These are phyloP conservation scores for Sitophilus oryzae DNA, from an alignment of 1,140 invertebrate species.

Conservation along the genomic window DNA sequence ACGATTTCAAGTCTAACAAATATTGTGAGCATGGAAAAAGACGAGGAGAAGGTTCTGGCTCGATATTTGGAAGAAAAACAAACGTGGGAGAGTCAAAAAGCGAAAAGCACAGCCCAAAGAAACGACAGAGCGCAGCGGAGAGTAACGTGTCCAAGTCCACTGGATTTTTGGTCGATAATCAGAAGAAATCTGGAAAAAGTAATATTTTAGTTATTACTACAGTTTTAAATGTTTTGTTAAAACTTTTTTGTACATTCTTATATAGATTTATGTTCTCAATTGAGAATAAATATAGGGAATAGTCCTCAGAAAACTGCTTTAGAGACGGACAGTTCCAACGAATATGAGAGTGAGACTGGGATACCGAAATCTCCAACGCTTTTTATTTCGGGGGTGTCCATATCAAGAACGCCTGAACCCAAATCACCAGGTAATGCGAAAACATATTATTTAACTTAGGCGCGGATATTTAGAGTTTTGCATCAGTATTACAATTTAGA, in stretches of 20 bases:
- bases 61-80: constrained; percentile 16
- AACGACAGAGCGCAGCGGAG: constrained; percentile 26
- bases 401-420: constrained; percentile 52
- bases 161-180: constrained; percentile 36
- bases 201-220: background rate
- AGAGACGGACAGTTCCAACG: constrained; percentile 51
- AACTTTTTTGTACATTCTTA: background rate
- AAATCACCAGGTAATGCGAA: constrained; percentile 40
- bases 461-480: too few relatives aligned
- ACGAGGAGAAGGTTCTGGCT: background rate
- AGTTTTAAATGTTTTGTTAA: background rate
- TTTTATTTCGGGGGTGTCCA: constrained; percentile 57
- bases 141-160: constrained; percentile 40
- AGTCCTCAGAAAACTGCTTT: constrained; percentile 32
- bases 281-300: constrained; percentile 42
- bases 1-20: constrained; percentile 33
- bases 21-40: constrained; percentile 26
- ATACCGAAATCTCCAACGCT: constrained; percentile 55
- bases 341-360: constrained; percentile 54
- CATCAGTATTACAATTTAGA: too few relatives aligned
- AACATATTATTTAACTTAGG: too few relatives aligned
- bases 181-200: constrained; percentile 28
- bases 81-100: constrained; percentile 28
- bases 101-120: constrained; percentile 39
- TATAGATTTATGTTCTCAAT: constrained; percentile 27